Evolutionary conservation across 1,140 invertebrate genomes (phyloP).

Genomic region (Stenopsyche tienmushanensis): DNA sequence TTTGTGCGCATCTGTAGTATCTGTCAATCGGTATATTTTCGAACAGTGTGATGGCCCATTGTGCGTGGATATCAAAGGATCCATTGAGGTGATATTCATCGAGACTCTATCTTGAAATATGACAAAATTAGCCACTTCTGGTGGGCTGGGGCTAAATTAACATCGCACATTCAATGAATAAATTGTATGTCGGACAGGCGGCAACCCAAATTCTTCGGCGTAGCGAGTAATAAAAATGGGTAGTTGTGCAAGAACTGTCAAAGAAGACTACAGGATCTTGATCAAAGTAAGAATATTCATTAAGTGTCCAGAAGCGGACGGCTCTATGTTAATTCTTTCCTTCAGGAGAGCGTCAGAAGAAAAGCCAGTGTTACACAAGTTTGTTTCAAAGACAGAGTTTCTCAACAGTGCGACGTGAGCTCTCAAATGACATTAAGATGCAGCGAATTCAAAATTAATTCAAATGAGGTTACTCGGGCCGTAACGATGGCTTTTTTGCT

Average conservation of each 20-base stretch:
- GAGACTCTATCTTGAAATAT: not conserved
- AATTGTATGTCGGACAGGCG: not conserved
- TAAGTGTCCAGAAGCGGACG: slow-evolving; percentile 9
- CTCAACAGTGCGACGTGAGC: not conserved
- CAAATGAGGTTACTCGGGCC: not conserved
- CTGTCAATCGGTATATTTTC: too few relatives aligned
- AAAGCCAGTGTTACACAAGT: slow-evolving; percentile 1
- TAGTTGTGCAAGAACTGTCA: slow-evolving; percentile 9
- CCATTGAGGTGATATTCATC: not conserved
- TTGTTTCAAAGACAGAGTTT: not conserved
- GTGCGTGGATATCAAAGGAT: not conserved
- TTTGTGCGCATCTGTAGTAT: too few relatives aligned
- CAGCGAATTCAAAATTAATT: not conserved
- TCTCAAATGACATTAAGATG: not conserved
- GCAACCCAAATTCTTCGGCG: too few relatives aligned
- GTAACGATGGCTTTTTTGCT: not conserved
- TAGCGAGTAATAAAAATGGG: slow-evolving; percentile 8
- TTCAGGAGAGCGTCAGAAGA: not conserved
- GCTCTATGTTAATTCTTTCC: not conserved
- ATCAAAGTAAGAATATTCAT: slow-evolving; percentile 29
- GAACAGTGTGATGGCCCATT: not conserved
- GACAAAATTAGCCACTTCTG: not conserved
- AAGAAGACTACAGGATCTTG: not conserved
- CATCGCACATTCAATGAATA: not conserved
- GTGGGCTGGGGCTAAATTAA: not conserved